Conservation (phyloP, 2,888 invertebrate species). For the Gonocerus acuteangulatus region DNA sequence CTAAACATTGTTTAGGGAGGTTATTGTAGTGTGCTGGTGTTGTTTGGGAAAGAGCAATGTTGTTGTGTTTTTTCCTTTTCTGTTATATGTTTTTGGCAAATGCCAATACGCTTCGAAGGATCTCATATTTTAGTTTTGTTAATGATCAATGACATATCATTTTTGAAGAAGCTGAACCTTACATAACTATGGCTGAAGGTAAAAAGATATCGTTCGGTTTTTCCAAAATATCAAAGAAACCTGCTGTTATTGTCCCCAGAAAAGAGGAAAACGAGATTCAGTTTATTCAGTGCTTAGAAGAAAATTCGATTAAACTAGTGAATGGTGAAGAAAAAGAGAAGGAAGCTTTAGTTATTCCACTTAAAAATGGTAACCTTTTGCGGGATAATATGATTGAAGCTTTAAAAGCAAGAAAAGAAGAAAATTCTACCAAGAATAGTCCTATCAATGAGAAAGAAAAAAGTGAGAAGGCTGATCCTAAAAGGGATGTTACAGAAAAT, state of each 20-base stretch:
- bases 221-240: slow-evolving; percentile 57
- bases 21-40: no score
- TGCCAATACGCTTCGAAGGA: no score
- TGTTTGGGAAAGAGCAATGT: no score
- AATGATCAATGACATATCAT: no score
- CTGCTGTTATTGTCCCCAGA: slow-evolving; percentile 43
- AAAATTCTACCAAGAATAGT: neutral
- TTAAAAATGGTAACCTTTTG: slow-evolving; percentile 29
- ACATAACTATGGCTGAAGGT: slow-evolving; percentile 18
- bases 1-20: no score
- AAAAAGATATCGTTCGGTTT: slow-evolving; percentile 63
- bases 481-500: neutral
- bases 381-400: slow-evolving; percentile 32
- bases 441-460: neutral
- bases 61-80: no score
- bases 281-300: slow-evolving; percentile 69
- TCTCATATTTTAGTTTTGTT: no score
- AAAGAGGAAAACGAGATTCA: slow-evolving; percentile 51
- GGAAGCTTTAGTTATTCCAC: slow-evolving; percentile 34
- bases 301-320: slow-evolving; percentile 64
- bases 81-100: no score
- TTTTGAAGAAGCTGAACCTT: no score
- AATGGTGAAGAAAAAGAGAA: slow-evolving; percentile 51
- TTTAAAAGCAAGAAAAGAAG: slow-evolving; percentile 26
- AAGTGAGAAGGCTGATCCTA: neutral